These are phyloP conservation scores for Heliconius aoede DNA, from an alignment of 2,888 invertebrate species.

Conservation along the genomic window DNA sequence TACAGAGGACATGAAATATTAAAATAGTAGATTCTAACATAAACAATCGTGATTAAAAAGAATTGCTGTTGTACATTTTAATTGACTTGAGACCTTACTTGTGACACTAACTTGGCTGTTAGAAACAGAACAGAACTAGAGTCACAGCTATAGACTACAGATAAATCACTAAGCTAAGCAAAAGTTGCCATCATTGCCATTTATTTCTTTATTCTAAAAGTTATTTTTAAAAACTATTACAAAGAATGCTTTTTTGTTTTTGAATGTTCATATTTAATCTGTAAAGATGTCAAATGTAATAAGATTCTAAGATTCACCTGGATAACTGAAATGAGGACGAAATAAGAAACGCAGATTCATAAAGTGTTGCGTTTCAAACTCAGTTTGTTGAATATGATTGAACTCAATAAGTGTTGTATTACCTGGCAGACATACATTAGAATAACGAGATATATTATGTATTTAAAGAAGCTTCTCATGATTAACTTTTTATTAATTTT, in stretches of 20 bases:
- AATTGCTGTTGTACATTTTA: slow-evolving; percentile 13
- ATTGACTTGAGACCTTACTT: slow-evolving; percentile 26
- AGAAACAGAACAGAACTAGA: slow-evolving; percentile 14
- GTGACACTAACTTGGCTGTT: slow-evolving; percentile 6
- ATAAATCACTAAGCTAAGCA: not conserved
- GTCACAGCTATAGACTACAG: slow-evolving; percentile 1
- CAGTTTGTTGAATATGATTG: slow-evolving; percentile 43
- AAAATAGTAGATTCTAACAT: not conserved
- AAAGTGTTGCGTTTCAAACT: slow-evolving; percentile 39
- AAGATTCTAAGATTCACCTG: slow-evolving; percentile 31
- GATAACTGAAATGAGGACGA: slow-evolving; percentile 40
- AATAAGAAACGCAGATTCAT: slow-evolving; percentile 44
- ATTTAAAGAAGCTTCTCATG: not conserved
- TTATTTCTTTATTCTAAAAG: not conserved
- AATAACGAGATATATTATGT: not conserved
- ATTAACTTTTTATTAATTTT: not conserved
- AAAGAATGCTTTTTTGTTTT: not conserved
- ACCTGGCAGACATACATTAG: slow-evolving; percentile 16
- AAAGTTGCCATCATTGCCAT: not conserved
- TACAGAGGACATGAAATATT: not conserved
- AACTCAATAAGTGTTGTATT: slow-evolving; percentile 43
- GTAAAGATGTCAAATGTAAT: slow-evolving; percentile 31
- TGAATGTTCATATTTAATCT: not conserved
- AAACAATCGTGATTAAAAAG: not conserved
- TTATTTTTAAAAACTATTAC: not conserved